Evolutionary conservation across 2,797 vertebrate genomes (phyloP).

Genomic region (Darevskia mixta): DNA sequence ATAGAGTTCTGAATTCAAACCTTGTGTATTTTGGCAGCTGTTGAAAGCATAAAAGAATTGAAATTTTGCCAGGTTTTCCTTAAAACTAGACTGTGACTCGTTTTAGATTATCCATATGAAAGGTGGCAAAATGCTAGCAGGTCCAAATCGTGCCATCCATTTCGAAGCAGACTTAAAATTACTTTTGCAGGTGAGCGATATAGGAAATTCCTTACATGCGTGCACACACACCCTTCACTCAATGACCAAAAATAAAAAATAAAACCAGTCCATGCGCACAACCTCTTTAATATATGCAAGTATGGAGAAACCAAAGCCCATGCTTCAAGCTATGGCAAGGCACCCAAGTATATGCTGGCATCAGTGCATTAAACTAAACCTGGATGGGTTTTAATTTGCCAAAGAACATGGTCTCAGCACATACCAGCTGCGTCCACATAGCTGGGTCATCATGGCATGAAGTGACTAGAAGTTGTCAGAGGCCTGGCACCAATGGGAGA

Average conservation of each 20-base stretch:
- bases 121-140: slow-evolving; percentile 53
- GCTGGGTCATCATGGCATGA: neutral
- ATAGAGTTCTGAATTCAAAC: slow-evolving; percentile 54
- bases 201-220: slow-evolving; percentile 19
- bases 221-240: neutral
- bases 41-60: slow-evolving; percentile 66
- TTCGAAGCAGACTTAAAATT: slow-evolving; percentile 23
- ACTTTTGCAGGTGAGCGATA: slow-evolving; percentile 33
- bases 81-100: slow-evolving; percentile 56
- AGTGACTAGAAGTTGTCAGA: neutral
- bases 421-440: neutral
- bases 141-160: slow-evolving; percentile 38
- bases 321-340: neutral
- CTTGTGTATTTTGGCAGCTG: slow-evolving; percentile 63
- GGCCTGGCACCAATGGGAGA: no score
- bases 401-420: neutral
- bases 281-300: neutral
- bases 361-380: neutral
- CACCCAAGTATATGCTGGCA: neutral
- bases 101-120: slow-evolving; percentile 39
- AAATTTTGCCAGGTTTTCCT: slow-evolving; percentile 58
- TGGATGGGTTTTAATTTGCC: neutral
- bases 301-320: neutral
- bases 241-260: neutral
- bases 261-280: neutral